Percentiles rank a stretch among this genome's conserved stretches.
These are phyloP conservation scores for Cervus canadensis DNA, from an alignment of 2,113 vertebrate species.

Conservation along the genomic window DNA sequence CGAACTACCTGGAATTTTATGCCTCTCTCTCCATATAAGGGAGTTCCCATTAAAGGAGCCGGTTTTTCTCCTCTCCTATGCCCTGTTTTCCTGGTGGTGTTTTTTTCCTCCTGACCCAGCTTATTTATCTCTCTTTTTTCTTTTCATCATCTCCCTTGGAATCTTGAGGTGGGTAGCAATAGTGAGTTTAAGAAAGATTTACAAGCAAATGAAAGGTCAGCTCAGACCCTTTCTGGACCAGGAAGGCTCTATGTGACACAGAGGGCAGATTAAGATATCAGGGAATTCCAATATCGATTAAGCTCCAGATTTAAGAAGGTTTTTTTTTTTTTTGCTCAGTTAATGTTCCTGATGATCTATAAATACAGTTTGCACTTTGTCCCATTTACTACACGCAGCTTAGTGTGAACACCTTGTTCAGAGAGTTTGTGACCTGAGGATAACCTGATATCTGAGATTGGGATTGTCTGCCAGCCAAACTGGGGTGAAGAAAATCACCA, in stretches of 20 bases:
- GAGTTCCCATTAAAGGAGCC: background rate
- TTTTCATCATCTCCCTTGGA: conserved; percentile 5
- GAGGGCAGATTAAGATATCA: conserved; percentile 11
- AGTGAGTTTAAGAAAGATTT: conserved; percentile 30
- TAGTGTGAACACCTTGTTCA: background rate
- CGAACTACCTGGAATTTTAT: background rate
- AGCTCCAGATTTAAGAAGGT: background rate
- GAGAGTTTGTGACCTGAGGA: background rate
- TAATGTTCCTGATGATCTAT: conserved; percentile 23
- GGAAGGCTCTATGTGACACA: conserved; percentile 8
- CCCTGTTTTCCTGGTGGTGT: background rate
- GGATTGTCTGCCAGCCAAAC: background rate
- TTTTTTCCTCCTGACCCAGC: background rate
- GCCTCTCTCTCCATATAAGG: background rate
- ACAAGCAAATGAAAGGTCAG: conserved; percentile 12
- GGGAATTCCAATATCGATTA: conserved; percentile 22
- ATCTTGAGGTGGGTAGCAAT: background rate
- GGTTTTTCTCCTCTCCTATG: background rate
- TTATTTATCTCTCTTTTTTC: background rate
- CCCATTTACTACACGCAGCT: background rate
- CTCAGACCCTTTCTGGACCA: background rate
- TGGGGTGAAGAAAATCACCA: background rate
- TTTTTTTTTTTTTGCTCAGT: background rate
- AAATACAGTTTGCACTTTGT: conserved; percentile 36
- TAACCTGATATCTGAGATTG: background rate